phyloP scores from a whole-genome alignment of 2,888 invertebrate species.

The Zaprionus lineosus region DNA sequence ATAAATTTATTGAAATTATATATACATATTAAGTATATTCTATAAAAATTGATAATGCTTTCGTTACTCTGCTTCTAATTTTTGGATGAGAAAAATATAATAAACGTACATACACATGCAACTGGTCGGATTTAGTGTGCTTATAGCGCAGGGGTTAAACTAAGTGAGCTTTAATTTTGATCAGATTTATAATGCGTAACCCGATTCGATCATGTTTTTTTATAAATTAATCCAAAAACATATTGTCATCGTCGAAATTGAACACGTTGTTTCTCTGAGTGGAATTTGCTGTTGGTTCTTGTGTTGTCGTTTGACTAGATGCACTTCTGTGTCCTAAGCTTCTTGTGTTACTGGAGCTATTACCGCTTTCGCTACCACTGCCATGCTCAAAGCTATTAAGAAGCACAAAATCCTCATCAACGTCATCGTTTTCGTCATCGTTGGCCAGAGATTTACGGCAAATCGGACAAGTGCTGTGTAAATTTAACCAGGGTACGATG shows the following conservation, averaged over 20 bases:
- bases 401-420: constrained; percentile 49
- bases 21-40: constrained; percentile 32
- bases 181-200: constrained; percentile 32
- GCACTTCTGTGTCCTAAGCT: constrained; percentile 20
- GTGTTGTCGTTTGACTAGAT: constrained; percentile 49
- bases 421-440: constrained; percentile 75
- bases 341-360: constrained; percentile 11
- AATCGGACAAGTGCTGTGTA: constrained; percentile 98
- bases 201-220: not conserved
- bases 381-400: constrained; percentile 30
- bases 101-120: constrained; percentile 50
- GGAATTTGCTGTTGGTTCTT: constrained; percentile 18
- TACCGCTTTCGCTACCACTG: constrained; percentile 13
- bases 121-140: constrained; percentile 42
- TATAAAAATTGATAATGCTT: constrained; percentile 28
- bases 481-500: constrained; percentile 97
- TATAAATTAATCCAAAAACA: constrained; percentile 79
- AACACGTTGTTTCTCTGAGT: constrained; percentile 71
- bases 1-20: constrained; percentile 46
- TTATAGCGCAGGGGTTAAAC: constrained; percentile 13
- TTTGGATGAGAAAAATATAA: constrained; percentile 41
- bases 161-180: constrained; percentile 58
- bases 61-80: constrained; percentile 7
- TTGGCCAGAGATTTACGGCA: constrained; percentile 88
- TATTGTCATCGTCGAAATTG: constrained; percentile 81